phyloP scores from a whole-genome alignment of 2,888 invertebrate genomes.

The Acleris sparsana region DNA sequence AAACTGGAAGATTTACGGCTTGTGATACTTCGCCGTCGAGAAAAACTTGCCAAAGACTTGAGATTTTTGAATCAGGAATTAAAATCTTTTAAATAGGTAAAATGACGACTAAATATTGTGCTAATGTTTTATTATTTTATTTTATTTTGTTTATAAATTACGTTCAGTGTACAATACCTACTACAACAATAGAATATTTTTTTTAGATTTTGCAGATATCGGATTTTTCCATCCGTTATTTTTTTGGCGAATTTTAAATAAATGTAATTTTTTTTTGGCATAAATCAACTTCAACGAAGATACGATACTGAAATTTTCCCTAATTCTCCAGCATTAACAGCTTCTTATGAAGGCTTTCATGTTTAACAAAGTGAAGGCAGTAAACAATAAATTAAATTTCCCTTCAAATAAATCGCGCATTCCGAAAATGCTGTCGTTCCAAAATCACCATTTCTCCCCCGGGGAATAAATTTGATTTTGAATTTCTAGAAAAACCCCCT shows the following conservation, averaged over 20 bases:
- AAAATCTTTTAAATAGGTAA: conserved; percentile 29
- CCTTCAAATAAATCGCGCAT: conserved; percentile 38
- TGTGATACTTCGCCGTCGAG: conserved; percentile 46
- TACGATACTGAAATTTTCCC: no score
- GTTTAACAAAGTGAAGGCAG: not conserved
- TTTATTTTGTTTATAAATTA: no score
- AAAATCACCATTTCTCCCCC: conserved; percentile 37
- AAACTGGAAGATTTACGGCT: conserved; percentile 71
- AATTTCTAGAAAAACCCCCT: conserved; percentile 60
- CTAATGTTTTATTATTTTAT: no score
- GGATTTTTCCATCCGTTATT: no score
- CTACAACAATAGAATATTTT: no score
- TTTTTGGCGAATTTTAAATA: no score
- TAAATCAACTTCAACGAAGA: no score
- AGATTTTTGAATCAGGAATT: conserved; percentile 36
- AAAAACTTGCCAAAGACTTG: conserved; percentile 52
- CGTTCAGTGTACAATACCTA: no score
- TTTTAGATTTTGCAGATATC: no score
- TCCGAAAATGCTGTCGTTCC: conserved; percentile 42
- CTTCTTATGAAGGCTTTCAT: not conserved
- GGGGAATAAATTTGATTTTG: conserved; percentile 63
- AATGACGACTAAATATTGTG: conserved; percentile 4
- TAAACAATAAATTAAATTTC: not conserved
- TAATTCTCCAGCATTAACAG: not conserved
- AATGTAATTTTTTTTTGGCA: no score